Evolutionary conservation across 2,888 invertebrate species (phyloP), one percentile per base, ranked within the genome.

Genomic region (Oscheius sp.): DNA sequence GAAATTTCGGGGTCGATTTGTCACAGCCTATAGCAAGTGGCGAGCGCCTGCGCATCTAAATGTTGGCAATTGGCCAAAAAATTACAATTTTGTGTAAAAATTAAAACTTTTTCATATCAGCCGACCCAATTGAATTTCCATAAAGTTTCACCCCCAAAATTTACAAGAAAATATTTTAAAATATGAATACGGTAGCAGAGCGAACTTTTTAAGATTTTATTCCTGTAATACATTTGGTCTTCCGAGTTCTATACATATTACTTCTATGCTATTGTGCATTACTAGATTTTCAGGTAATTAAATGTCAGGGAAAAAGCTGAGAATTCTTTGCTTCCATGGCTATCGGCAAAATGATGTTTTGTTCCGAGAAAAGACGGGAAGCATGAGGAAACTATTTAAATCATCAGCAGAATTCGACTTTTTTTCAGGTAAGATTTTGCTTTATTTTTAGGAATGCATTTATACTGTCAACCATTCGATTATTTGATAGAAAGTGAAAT

Each of bases 251-350:
- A n/a, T 27, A 0, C n/a, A 0, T 27, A 25, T 25, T 50, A 15
- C 27, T 27, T 20, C 27, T 3, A 20, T 50, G n/a, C n/a, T n/a
- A n/a, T n/a, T n/a, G n/a, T n/a, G n/a, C n/a, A n/a, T n/a, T n/a
- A n/a, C n/a, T n/a, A n/a, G n/a, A n/a, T 48, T 48, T 61, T 6
- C 20, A 10, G 25, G 33, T 17, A 20, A 42, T 6, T 42, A 37
- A 29, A 45, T 69, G 66, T 17, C 71, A 15, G 70, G 65, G 46
- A 58, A 65, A 25, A 78, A 76, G 45, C 71, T 80, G 10, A 72
- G 75, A 53, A 78, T 85, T 48, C 75, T 86, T 15, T 85, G 85
- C 31, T 73, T 85, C 29, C 85, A 85, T 57, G 85, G 85, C 8
- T 85, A 86, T 61, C 79, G 85, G 6, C 85, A 85, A 67, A 83